A percentile compares a stretch with the other conserved stretches of the same genome.
These are phyloP conservation scores for Picus viridis DNA, from an alignment of 2,797 vertebrate genomes.

Conservation along the genomic window DNA sequence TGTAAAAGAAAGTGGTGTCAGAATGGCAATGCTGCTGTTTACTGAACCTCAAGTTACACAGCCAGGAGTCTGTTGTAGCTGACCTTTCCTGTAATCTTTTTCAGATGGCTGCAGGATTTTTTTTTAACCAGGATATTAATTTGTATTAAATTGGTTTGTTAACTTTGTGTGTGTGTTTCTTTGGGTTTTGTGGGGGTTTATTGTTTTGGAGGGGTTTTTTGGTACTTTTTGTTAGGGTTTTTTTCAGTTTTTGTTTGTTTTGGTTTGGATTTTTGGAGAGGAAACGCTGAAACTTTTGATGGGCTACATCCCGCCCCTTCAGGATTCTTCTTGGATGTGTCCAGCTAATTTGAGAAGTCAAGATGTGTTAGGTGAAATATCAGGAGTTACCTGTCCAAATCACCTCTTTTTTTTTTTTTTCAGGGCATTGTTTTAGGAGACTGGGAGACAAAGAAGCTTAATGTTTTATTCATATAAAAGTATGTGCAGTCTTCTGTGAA, in stretches of 20 bases:
- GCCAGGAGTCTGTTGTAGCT: background rate
- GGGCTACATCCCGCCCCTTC: background rate
- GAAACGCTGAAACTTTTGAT: background rate
- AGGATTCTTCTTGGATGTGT: background rate
- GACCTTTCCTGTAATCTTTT: background rate
- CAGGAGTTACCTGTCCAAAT: background rate
- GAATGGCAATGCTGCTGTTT: background rate
- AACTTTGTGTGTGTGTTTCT: rapidly evolving
- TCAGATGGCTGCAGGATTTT: background rate
- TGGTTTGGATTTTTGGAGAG: background rate
- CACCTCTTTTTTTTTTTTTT: background rate
- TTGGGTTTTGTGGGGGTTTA: background rate
- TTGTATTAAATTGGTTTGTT: background rate
- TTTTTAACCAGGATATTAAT: background rate
- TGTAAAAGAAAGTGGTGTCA: background rate
- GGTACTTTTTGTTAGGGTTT: background rate
- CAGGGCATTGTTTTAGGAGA: background rate
- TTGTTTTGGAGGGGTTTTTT: background rate
- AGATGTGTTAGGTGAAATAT: background rate
- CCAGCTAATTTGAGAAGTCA: background rate
- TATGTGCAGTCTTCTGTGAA: rapidly evolving
- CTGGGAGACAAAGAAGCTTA: background rate
- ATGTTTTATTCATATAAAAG: rapidly evolving
- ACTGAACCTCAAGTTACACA: background rate
- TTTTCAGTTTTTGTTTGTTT: background rate